A percentile compares a stretch with the other conserved stretches of the same genome.
These are phyloP conservation scores for Eurystomus gularis DNA, from an alignment of 2,113 vertebrate species.

Conservation along the genomic window DNA sequence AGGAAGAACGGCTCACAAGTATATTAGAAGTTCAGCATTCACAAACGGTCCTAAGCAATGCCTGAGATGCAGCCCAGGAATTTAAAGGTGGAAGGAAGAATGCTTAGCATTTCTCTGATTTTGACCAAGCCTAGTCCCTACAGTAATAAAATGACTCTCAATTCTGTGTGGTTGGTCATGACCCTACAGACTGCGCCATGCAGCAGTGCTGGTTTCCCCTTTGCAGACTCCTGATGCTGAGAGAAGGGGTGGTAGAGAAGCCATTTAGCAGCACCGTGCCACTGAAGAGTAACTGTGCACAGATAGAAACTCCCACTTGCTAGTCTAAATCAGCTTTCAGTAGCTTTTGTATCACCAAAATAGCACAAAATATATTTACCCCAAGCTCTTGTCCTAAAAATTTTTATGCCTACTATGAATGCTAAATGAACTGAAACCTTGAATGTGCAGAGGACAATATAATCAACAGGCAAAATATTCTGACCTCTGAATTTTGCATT, in stretches of 20 bases:
- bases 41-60: background rate
- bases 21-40: background rate
- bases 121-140: background rate
- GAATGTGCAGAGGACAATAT: background rate
- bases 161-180: rapidly evolving
- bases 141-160: background rate
- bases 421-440: background rate
- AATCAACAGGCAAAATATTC: background rate
- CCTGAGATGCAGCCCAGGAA: background rate
- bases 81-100: background rate
- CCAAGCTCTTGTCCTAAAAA: background rate
- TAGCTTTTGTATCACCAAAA: background rate
- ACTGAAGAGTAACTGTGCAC: background rate
- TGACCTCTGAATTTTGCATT: background rate
- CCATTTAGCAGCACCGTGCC: background rate
- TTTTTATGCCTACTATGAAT: background rate
- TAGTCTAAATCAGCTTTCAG: background rate
- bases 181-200: background rate
- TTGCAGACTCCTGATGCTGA: background rate
- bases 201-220: background rate
- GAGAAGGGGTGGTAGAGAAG: background rate
- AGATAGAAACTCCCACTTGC: background rate
- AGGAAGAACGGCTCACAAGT: background rate
- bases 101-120: background rate
- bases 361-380: background rate